Conservation (phyloP, 2,888 invertebrate species). For the Lithosia quadra region DNA sequence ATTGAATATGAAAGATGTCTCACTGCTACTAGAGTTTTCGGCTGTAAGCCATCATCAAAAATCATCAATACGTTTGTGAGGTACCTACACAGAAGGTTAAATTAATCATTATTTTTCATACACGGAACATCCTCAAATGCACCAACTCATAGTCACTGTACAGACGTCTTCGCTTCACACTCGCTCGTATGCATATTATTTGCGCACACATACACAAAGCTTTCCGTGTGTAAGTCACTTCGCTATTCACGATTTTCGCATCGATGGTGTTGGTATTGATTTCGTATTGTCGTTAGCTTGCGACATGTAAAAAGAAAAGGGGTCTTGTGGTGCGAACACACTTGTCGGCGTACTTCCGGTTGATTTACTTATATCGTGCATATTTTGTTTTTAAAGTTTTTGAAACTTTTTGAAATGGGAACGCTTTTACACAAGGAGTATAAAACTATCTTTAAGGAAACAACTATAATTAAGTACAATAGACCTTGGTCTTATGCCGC, state of each 20-base stretch:
- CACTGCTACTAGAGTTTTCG: too few species aligned
- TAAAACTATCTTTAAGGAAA: too few species aligned
- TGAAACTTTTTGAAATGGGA: neutral
- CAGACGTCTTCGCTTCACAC: conserved; percentile 77
- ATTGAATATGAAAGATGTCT: too few species aligned
- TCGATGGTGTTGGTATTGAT: conserved; percentile 87
- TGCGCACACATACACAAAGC: conserved; percentile 65
- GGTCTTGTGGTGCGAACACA: conserved; percentile 74
- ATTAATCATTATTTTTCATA: neutral
- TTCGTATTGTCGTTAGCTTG: conserved; percentile 86
- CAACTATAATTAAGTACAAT: too few species aligned
- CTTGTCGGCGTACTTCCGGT: conserved; percentile 40
- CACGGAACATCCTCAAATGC: conserved; percentile 12
- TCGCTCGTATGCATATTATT: conserved; percentile 82
- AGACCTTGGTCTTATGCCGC: too few species aligned
- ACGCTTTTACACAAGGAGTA: neutral
- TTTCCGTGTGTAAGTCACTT: conserved; percentile 68
- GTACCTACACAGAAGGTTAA: too few species aligned
- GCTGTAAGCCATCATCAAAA: too few species aligned
- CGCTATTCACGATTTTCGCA: conserved; percentile 85
- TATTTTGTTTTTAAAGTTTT: conserved; percentile 18
- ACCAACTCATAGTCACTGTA: conserved; percentile 67
- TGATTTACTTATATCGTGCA: conserved; percentile 18
- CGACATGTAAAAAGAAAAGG: conserved; percentile 86
- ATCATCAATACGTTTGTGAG: too few species aligned